Evolutionary conservation across 2,113 vertebrate species (phyloP).

Genomic region (Alethe castanea): DNA sequence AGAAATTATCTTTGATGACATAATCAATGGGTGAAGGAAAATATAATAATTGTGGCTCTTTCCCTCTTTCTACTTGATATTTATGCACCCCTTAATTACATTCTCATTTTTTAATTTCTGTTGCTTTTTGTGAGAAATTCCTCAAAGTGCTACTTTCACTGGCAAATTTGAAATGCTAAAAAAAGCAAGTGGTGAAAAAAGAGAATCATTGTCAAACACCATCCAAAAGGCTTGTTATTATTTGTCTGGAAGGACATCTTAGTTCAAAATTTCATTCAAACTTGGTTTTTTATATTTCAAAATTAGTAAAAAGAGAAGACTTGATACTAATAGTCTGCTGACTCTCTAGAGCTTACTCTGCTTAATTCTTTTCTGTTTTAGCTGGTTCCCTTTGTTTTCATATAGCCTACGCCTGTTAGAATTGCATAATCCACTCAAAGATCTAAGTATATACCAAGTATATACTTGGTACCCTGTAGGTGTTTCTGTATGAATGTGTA

Average conservation of each 20-base stretch:
- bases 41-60: constrained; percentile 34
- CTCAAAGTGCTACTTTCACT: constrained; percentile 47
- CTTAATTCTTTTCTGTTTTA: neutral
- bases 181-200: constrained; percentile 30
- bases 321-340: neutral
- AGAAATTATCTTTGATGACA: constrained; percentile 57
- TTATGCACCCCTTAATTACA: constrained; percentile 43
- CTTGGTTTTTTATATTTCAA: fast-evolving
- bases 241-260: neutral
- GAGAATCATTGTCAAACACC: neutral
- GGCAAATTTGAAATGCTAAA: constrained; percentile 39
- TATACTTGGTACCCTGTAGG: neutral
- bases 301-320: neutral
- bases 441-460: neutral
- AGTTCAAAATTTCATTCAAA: neutral
- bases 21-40: constrained; percentile 54
- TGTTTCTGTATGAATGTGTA: neutral
- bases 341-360: neutral
- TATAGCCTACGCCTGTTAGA: neutral
- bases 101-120: constrained; percentile 55
- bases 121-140: constrained; percentile 20
- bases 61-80: constrained; percentile 32
- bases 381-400: neutral
- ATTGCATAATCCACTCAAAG: neutral
- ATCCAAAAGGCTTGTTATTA: neutral